Conservation (phyloP, 2,797 vertebrate genomes). For the Helostoma temminkii region DNA sequence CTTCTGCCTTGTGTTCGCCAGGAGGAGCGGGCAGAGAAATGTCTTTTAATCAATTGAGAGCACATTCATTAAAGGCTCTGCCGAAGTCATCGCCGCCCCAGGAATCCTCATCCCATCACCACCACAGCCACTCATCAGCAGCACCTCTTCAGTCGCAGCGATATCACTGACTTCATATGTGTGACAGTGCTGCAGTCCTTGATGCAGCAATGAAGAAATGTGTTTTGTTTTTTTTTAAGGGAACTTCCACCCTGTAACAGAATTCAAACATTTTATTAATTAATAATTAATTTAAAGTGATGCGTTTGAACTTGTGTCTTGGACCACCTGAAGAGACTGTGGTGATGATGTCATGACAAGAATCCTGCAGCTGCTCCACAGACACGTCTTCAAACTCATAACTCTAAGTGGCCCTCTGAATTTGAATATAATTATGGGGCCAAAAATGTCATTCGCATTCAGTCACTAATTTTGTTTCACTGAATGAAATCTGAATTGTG, state of each 20-base stretch:
- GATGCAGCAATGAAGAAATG: not conserved
- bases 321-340: constrained; percentile 6
- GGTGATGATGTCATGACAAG: too few relatives aligned
- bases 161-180: constrained; percentile 28
- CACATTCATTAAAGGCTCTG: constrained; percentile 27
- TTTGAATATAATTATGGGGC: too few relatives aligned
- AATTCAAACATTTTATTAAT: not conserved
- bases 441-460: too few relatives aligned
- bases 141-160: constrained; percentile 55
- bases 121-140: constrained; percentile 58
- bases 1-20: constrained; percentile 55
- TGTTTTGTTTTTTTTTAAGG: too few relatives aligned
- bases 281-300: constrained; percentile 24
- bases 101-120: constrained; percentile 16
- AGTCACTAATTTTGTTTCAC: too few relatives aligned
- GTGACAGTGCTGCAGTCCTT: constrained; percentile 16
- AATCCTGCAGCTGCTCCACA: too few relatives aligned
- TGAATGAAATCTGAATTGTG: not conserved
- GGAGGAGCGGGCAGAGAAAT: constrained; percentile 33
- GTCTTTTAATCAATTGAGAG: constrained; percentile 35
- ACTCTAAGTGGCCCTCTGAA: not conserved
- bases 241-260: not conserved
- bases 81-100: constrained; percentile 50
- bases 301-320: constrained; percentile 3
- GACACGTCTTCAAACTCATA: constrained; percentile 19